Conservation (phyloP, 1,140 invertebrate genomes). For the Diuraphis noxia region DNA sequence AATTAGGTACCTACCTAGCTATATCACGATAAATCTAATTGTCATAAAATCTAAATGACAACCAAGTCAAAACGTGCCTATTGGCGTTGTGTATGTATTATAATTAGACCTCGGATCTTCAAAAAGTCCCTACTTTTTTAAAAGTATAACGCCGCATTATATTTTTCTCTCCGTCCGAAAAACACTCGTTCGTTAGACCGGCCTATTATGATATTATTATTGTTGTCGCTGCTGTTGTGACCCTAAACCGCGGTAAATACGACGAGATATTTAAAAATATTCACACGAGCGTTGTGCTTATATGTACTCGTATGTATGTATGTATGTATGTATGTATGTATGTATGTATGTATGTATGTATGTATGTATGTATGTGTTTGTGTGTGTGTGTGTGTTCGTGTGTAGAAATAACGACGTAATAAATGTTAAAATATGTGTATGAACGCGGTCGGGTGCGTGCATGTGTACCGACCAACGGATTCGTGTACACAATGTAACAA, state of each 20-base stretch:
- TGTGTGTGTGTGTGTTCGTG: not conserved
- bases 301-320: too few species aligned
- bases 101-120: too few species aligned
- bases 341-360: too few species aligned
- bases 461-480: not conserved
- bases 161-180: not conserved
- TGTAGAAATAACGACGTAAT: slow-evolving; percentile 5
- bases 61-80: too few species aligned
- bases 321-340: too few species aligned
- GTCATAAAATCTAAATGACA: too few species aligned
- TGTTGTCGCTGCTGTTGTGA: not conserved
- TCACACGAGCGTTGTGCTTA: slow-evolving; percentile 2
- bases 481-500: not conserved
- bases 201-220: not conserved
- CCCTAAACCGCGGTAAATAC: not conserved
- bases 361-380: too few species aligned
- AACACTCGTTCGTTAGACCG: slow-evolving; percentile 10
- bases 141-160: not conserved
- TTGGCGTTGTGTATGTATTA: too few species aligned
- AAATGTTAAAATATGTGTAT: slow-evolving; percentile 2
- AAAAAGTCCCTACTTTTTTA: not conserved
- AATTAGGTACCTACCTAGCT: too few species aligned
- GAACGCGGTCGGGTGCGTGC: not conserved
- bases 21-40: too few species aligned
- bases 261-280: slow-evolving; percentile 23